phyloP scores from a whole-genome alignment of 2,113 vertebrate species.

The Corythornis vintsioides region DNA sequence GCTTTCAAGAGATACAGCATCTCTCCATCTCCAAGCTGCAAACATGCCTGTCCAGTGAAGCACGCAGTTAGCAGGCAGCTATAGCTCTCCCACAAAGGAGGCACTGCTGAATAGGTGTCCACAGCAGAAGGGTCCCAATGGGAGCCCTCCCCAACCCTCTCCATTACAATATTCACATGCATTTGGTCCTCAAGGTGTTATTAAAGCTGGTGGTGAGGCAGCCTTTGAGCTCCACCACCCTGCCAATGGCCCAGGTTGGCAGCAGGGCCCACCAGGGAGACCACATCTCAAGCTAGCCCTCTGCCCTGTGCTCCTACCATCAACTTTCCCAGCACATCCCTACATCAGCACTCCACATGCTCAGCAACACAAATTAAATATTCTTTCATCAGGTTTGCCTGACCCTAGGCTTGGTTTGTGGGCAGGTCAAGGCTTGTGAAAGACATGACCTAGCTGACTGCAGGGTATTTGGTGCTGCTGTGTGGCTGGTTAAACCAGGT shows the following conservation, averaged over 20 bases:
- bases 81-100: no score
- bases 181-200: rapidly evolving
- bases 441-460: neutral
- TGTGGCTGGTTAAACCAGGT: neutral
- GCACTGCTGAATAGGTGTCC: neutral
- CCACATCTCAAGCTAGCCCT: neutral
- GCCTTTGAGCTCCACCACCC: neutral
- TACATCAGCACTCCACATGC: neutral
- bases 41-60: rapidly evolving
- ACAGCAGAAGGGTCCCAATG: rapidly evolving
- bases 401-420: neutral
- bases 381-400: neutral
- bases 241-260: neutral
- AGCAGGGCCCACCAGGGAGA: neutral
- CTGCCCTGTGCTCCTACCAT: neutral
- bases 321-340: neutral
- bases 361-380: neutral
- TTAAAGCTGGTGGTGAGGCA: neutral
- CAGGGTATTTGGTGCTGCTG: neutral
- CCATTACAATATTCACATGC: rapidly evolving
- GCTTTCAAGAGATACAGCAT: rapidly evolving
- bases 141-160: neutral
- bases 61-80: neutral
- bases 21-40: neutral
- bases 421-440: neutral